Percentiles rank a stretch among this genome's conserved stretches.
These are phyloP conservation scores for Nibea coibor DNA, from an alignment of 2,113 vertebrate species.

Conservation along the genomic window DNA sequence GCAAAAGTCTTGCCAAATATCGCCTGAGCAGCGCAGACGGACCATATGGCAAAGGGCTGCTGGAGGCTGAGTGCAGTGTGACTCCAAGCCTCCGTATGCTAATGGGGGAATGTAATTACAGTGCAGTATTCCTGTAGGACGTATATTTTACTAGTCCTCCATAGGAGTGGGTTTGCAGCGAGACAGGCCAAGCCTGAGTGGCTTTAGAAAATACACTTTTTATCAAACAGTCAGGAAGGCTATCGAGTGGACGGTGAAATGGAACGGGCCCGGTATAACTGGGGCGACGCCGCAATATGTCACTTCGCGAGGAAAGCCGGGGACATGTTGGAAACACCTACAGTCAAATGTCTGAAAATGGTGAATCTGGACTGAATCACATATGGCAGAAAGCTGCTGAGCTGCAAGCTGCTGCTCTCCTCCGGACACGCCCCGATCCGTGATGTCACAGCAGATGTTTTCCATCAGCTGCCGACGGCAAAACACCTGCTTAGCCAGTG, in stretches of 20 bases:
- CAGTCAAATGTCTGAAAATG: not conserved
- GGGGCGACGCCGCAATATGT: slow-evolving; percentile 19
- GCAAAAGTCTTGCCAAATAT: slow-evolving; percentile 78
- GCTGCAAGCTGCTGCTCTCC: slow-evolving; percentile 23
- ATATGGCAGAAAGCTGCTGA: slow-evolving; percentile 17
- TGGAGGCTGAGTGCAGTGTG: slow-evolving; percentile 75
- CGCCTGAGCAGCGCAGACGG: slow-evolving; percentile 72
- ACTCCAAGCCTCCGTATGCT: slow-evolving; percentile 77
- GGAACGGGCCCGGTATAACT: slow-evolving; percentile 44
- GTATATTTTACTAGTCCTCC: slow-evolving; percentile 70
- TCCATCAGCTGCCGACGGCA: slow-evolving; percentile 39
- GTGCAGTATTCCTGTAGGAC: slow-evolving; percentile 77
- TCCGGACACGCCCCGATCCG: slow-evolving; percentile 21
- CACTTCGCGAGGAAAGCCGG: slow-evolving; percentile 37
- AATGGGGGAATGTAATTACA: slow-evolving; percentile 81
- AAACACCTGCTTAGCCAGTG: slow-evolving; percentile 59
- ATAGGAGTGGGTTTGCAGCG: slow-evolving; percentile 61
- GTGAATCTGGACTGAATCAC: slow-evolving; percentile 16
- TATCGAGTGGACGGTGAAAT: slow-evolving; percentile 53
- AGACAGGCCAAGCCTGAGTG: slow-evolving; percentile 54
- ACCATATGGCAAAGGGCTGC: slow-evolving; percentile 82
- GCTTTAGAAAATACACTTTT: slow-evolving; percentile 61
- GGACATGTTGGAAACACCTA: not conserved
- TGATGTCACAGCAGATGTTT: slow-evolving; percentile 62
- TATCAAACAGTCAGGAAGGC: slow-evolving; percentile 36